Evolutionary conservation across 2,888 invertebrate species (phyloP).

Genomic region (Pomacea canaliculata): DNA sequence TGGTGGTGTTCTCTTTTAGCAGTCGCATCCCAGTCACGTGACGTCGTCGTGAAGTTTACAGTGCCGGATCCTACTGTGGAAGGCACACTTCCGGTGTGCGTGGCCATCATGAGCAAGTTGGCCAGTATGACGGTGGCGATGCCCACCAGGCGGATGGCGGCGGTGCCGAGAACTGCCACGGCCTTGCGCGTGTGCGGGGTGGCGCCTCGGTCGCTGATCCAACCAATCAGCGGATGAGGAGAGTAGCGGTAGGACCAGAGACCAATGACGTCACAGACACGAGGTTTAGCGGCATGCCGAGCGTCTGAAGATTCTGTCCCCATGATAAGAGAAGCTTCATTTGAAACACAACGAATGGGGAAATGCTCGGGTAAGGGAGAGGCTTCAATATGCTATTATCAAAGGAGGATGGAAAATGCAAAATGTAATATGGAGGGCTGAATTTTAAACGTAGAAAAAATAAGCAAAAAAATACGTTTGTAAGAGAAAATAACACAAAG

Average conservation of each 20-base stretch:
- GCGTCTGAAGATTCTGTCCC: conserved; percentile 14
- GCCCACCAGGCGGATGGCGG: background rate
- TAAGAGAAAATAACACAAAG: background rate
- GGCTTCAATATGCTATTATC: too few species aligned
- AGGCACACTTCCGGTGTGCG: background rate
- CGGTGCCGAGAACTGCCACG: background rate
- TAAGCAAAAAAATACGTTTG: background rate
- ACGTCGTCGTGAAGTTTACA: background rate
- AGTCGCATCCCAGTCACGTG: background rate
- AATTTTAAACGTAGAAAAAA: background rate
- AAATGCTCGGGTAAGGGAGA: background rate
- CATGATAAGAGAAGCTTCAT: background rate
- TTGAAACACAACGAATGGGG: background rate
- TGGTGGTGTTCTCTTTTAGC: background rate
- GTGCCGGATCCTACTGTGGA: background rate
- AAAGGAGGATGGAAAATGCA: too few species aligned
- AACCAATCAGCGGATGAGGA: conserved; percentile 15
- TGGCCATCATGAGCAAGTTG: conserved; percentile 1
- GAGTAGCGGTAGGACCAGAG: conserved; percentile 1
- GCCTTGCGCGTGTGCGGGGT: conserved; percentile 2
- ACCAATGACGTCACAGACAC: conserved; percentile 8
- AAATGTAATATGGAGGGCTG: background rate
- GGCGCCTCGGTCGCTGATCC: conserved; percentile 8
- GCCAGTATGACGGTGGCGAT: conserved; percentile 1
- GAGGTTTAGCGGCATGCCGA: conserved; percentile 12